A percentile compares a stretch with the other conserved stretches of the same genome.
Evolutionary conservation across 2,888 invertebrate genomes (phyloP).

Genomic region (Periphyllus acericola): DNA sequence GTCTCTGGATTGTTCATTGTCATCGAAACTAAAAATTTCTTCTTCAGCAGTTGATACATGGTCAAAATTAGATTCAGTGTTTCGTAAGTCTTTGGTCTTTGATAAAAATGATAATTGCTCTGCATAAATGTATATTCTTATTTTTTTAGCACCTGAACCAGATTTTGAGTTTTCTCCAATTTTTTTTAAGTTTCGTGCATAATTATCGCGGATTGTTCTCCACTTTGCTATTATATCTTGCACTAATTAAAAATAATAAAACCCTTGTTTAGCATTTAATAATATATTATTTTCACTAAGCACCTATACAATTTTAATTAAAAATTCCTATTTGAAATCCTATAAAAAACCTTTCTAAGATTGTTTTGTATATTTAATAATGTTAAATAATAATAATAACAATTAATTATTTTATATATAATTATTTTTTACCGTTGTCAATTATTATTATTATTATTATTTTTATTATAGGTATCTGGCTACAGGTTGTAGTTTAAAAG

Average conservation of each 20-base stretch:
- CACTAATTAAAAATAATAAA: conserved; percentile 20
- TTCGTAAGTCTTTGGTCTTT: conserved; percentile 7
- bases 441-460: conserved; percentile 62
- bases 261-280: not conserved
- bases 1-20: not conserved
- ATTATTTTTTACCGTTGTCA: not conserved
- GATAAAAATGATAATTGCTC: conserved; percentile 16
- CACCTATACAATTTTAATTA: conserved; percentile 19
- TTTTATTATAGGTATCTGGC: no score
- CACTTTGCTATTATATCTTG: conserved; percentile 8
- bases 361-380: not conserved
- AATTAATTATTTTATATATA: not conserved
- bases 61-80: conserved; percentile 17
- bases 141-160: conserved; percentile 16
- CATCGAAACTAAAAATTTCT: not conserved
- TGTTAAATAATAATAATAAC: conserved; percentile 12
- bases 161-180: conserved; percentile 8
- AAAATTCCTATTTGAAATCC: not conserved
- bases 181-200: conserved; percentile 22
- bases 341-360: not conserved
- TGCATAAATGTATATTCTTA: conserved; percentile 7
- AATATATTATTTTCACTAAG: not conserved
- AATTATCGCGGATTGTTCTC: conserved; percentile 11
- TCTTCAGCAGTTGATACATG: not conserved
- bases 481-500: no score